phyloP scores from a whole-genome alignment of 1,140 invertebrate species.

The Trichonephila clavata region DNA sequence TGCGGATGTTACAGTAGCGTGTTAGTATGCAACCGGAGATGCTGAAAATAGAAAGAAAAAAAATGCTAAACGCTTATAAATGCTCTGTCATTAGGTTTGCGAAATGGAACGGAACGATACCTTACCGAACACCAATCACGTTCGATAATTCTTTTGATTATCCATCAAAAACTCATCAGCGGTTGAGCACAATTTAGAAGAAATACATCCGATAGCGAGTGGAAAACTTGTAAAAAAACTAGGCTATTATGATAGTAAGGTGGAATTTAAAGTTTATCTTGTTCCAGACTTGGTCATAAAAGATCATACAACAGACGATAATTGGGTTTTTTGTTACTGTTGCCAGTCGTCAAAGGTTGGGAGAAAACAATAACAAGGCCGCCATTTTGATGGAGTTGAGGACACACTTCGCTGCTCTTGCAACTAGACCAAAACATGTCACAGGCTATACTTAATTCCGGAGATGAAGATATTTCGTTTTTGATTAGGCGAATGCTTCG shows the following conservation, averaged over 20 bases:
- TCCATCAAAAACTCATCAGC: constrained; percentile 5
- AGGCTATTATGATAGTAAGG: not conserved
- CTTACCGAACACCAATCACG: not conserved
- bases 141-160: not conserved
- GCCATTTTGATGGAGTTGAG: not conserved
- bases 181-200: not conserved
- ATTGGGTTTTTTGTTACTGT: not conserved
- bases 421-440: constrained; percentile 20
- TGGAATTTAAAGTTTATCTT: not conserved
- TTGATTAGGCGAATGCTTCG: not conserved
- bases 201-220: not conserved
- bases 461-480: not conserved
- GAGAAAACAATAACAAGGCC: not conserved
- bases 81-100: not conserved
- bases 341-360: not conserved
- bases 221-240: not conserved
- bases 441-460: not conserved
- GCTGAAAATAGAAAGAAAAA: not conserved
- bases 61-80: constrained; percentile 4
- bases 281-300: not conserved
- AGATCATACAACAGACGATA: not conserved
- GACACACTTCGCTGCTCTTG: not conserved
- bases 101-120: constrained; percentile 28
- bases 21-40: constrained; percentile 11
- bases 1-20: not conserved